Base-by-base conservation (phyloP, 2,797 vertebrate species). In the Rhinichthys osculus region DNA sequence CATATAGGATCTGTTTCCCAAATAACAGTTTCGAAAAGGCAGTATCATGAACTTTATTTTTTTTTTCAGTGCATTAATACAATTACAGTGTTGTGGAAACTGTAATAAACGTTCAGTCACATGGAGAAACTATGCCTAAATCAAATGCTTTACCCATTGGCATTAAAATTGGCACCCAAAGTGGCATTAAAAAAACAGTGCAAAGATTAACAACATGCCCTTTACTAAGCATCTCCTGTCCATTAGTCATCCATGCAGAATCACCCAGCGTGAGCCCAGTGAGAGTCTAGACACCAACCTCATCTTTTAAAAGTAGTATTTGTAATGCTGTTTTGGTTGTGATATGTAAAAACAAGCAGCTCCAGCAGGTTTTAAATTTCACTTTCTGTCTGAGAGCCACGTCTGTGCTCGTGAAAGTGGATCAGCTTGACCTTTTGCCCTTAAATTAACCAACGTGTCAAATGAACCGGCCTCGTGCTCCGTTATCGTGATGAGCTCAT, bases 381-480 rank as follows among this genome's bases (percentile, higher is more conserved):
- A 78, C 57, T 85, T 79, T 84, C 83, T 71, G 86, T 90, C 80
- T 88, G 86, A 87, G 52, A 81, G 70, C 54, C 67, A 76, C 81
- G 85, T 89, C 59, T 87, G 70, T 88, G 76, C 86, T 79, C 27
- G 77, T 92, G 94, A 93, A 95, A 95, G 87, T 77, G 90, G 92
- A 96, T 93, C 92, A 87, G 85, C 88, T 84, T 81, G 92, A 88
- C 84, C 89, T 59, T 90, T 90, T 89, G 78, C 91, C 90, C 93
- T 93, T 95, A 96, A 95, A 96, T 95, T 95, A 95, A 95, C 93
- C 93, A 91, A 83, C 88, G 89, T 91, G 94, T 94, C 91, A 94
- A 92, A 91, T 89, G 92, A 93, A 91, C 91, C 92, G 92, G 91
- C 91, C 91, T 90, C 91, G 89, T 91, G 85, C 81, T 88, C 89